These are phyloP conservation scores for Dicyrtoma fusca DNA, from an alignment of 2,888 invertebrate species.

Conservation along the genomic window DNA sequence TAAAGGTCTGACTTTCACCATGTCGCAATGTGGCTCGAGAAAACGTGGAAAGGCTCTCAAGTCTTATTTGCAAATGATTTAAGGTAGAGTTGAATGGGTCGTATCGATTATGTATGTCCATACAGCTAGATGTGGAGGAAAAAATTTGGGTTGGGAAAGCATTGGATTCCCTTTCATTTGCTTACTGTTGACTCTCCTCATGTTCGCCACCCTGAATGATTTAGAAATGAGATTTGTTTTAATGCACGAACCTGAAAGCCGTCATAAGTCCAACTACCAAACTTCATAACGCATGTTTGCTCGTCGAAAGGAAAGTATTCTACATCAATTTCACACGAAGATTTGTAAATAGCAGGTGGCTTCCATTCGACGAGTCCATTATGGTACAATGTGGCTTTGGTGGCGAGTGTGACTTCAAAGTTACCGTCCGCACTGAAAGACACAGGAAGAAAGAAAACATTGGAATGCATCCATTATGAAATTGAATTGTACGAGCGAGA, in stretches of 20 bases:
- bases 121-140: no score
- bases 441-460: background rate
- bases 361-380: slow-evolving; percentile 86
- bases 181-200: no score
- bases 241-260: slow-evolving; percentile 70
- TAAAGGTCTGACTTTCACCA: no score
- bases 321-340: slow-evolving; percentile 90
- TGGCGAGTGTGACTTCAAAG: slow-evolving; percentile 81
- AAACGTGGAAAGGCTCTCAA: no score
- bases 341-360: slow-evolving; percentile 95
- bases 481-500: background rate
- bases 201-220: no score
- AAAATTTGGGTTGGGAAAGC: no score
- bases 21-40: no score
- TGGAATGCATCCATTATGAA: background rate
- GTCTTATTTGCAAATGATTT: no score
- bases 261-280: slow-evolving; percentile 83
- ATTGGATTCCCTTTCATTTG: no score
- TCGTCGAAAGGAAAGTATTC: slow-evolving; percentile 86
- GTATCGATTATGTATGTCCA: no score
- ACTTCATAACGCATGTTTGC: slow-evolving; percentile 85
- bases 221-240: no score
- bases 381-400: slow-evolving; percentile 78
- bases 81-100: no score
- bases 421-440: slow-evolving; percentile 76